Evolutionary conservation across 2,888 invertebrate species (phyloP).

Genomic region (Prosopocoilus inquinatus): DNA sequence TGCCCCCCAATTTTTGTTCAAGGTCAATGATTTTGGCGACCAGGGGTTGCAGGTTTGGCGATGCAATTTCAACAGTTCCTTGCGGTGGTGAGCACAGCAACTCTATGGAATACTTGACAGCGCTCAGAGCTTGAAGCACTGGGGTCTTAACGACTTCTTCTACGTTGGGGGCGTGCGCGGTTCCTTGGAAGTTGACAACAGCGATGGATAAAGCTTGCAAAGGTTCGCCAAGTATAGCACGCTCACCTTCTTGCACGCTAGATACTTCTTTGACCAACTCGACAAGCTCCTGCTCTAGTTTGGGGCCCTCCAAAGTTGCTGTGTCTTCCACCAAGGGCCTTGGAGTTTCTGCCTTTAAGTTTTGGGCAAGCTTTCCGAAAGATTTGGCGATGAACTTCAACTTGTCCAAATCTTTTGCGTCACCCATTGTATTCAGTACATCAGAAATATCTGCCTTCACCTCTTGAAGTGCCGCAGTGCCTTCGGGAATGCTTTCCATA

Average conservation of each 20-base stretch:
- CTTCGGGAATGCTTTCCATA: not conserved
- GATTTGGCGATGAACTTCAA: conserved; percentile 1
- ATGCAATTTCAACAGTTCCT: conserved; percentile 4
- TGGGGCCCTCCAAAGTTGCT: not conserved
- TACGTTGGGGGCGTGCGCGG: conserved; percentile 12
- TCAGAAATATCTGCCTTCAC: no score
- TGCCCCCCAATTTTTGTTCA: conserved; percentile 9
- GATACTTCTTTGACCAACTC: conserved; percentile 8
- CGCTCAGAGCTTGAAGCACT: conserved; percentile 13
- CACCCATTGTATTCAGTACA: not conserved
- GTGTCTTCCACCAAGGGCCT: conserved; percentile 5
- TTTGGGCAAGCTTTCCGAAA: not conserved
- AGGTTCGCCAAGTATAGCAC: conserved; percentile 7
- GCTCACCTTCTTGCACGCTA: conserved; percentile 2
- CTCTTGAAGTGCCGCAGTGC: no score
- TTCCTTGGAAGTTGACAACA: conserved; percentile 13
- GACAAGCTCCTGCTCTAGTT: conserved; percentile 1
- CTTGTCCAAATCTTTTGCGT: not conserved
- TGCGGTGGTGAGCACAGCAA: not conserved
- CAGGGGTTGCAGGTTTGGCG: conserved; percentile 18
- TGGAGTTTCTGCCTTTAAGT: not conserved
- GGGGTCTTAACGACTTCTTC: conserved; percentile 11
- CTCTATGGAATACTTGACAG: conserved; percentile 17
- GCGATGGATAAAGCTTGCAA: conserved; percentile 19
- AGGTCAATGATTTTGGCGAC: conserved; percentile 16